Evolutionary conservation across 2,888 invertebrate species (phyloP), one percentile per base, ranked within the genome.

Genomic region (Chouioia cunea): DNA sequence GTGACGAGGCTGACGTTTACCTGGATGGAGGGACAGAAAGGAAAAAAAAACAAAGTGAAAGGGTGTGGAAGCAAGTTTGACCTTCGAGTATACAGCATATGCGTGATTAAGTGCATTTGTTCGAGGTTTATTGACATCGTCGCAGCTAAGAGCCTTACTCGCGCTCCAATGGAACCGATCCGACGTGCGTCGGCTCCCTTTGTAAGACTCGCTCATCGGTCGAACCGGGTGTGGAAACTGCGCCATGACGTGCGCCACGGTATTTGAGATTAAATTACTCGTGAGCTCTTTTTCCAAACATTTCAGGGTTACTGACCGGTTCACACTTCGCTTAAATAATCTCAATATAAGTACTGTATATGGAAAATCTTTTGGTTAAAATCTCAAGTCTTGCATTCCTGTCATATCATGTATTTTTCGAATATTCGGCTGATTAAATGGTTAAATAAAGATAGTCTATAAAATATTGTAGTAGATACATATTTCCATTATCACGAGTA

Each of bases 51-150:
- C 4, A 22, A 53, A 4, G 18, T 8, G 36, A 62, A 20, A 52
- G 27, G 53, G 16, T 16, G 53, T 18, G 52, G 22, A 36, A 36
- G 56, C 12, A 6, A 71, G 67, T 59, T 57, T 53, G 63, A 62
- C 72, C 68, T 64, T 65, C 54, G 52, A 22, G n/a, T n/a, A n/a
- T 18, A 46, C 16, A 54, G 56, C 57, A 54, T 65, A 75, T 74
- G 79, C 79, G 75, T 79, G 77, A 78, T 80, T 79, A 79, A 80
- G 77, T 79, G 76, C 77, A 76, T 78, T 79, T 77, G 77, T 77
- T 75, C 73, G 75, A 76, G 73, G 77, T 79, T 77, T 78, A 77
- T 78, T 76, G 77, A 77, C 78, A 77, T 77, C 76, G 74, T 12
- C 4, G 75, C 60, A 15, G n/a, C 62, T 74, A 77, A 76, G 74